Conservation (phyloP, 2,888 invertebrate genomes). For the Agrotis puta region DNA sequence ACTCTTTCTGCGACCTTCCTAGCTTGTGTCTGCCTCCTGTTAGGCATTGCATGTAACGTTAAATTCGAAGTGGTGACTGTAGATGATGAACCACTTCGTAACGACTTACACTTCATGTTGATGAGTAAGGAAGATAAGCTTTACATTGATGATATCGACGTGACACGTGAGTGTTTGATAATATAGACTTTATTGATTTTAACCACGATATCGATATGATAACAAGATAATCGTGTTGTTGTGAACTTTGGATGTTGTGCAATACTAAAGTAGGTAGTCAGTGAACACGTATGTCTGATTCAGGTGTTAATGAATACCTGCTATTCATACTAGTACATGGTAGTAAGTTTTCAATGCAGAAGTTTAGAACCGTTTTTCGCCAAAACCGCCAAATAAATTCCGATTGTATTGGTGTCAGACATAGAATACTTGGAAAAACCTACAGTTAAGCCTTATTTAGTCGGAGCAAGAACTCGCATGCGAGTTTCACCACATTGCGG, state of each 20-base stretch:
- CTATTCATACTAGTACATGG: neutral
- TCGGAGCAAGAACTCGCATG: no score
- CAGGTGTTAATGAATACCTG: conserved; percentile 1
- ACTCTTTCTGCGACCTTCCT: conserved; percentile 80
- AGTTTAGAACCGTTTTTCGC: neutral
- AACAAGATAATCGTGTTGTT: conserved; percentile 37
- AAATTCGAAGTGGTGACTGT: conserved; percentile 85
- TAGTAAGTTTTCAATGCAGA: neutral
- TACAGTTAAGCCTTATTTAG: no score
- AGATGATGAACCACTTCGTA: conserved; percentile 76
- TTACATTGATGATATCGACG: conserved; percentile 86
- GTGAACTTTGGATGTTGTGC: conserved; percentile 37
- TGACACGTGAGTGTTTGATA: conserved; percentile 78
- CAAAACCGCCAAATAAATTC: neutral
- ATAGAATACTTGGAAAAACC: no score
- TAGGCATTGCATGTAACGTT: conserved; percentile 81
- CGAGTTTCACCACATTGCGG: no score
- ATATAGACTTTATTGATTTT: conserved; percentile 18
- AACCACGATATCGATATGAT: conserved; percentile 24
- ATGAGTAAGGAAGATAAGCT: conserved; percentile 84
- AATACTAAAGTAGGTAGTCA: conserved; percentile 11
- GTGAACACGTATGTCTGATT: neutral
- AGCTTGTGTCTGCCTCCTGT: conserved; percentile 76
- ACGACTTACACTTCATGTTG: conserved; percentile 84
- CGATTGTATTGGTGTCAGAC: neutral